A percentile compares a stretch with the other conserved stretches of the same genome.
These are phyloP conservation scores for Melangyna quadrimaculata DNA, from an alignment of 2,888 invertebrate species.

Conservation along the genomic window DNA sequence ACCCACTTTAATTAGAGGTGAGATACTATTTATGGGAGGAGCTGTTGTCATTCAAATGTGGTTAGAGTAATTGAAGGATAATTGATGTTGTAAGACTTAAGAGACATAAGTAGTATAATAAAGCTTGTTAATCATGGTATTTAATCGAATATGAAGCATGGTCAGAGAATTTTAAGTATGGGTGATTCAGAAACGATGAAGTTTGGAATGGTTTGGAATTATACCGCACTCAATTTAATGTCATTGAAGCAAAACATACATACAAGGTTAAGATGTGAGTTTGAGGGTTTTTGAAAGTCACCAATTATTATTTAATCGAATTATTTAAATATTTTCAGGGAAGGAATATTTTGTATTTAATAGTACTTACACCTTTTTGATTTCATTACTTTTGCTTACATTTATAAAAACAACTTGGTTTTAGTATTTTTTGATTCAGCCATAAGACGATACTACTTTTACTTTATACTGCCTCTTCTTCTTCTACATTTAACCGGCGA, in stretches of 20 bases:
- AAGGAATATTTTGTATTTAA: too few species aligned
- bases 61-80: conserved; percentile 50
- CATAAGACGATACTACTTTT: too few species aligned
- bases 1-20: conserved; percentile 35
- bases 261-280: too few species aligned
- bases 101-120: conserved; percentile 11
- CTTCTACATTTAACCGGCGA: too few species aligned
- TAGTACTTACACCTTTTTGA: too few species aligned
- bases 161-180: neutral
- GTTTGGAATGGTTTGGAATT: neutral
- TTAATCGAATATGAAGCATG: conserved; percentile 9
- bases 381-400: too few species aligned
- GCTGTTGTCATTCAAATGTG: conserved; percentile 47
- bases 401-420: too few species aligned
- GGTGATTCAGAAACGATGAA: neutral
- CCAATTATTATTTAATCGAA: too few species aligned
- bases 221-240: neutral
- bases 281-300: too few species aligned
- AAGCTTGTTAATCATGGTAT: conserved; percentile 12
- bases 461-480: too few species aligned
- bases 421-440: too few species aligned
- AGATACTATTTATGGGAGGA: conserved; percentile 35
- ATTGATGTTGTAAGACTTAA: conserved; percentile 32
- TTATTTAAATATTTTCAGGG: too few species aligned
- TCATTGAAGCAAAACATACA: neutral